These are phyloP conservation scores for Drosophila rufa DNA, from an alignment of 1,140 invertebrate species.

Conservation along the genomic window DNA sequence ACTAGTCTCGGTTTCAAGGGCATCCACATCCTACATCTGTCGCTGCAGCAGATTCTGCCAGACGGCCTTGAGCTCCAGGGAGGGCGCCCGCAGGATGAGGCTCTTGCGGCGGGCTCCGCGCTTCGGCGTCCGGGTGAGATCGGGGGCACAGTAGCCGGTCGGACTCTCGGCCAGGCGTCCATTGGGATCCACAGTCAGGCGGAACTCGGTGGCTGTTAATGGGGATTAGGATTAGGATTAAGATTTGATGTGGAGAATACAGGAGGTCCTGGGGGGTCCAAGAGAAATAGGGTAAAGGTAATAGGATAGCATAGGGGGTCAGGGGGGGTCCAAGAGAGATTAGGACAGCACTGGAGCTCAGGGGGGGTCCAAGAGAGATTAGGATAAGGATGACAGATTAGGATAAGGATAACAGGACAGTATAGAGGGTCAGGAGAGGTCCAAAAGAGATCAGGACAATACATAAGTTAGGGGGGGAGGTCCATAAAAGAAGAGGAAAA, in stretches of 20 bases:
- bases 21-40: conserved; percentile 90
- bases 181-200: conserved; percentile 88
- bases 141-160: conserved; percentile 88
- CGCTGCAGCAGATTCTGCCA: conserved; percentile 95
- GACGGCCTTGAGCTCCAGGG: conserved; percentile 92
- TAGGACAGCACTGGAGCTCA: too few relatives aligned
- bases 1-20: neutral
- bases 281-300: neutral
- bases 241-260: too few relatives aligned
- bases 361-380: too few relatives aligned
- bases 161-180: conserved; percentile 88
- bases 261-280: neutral
- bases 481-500: too few relatives aligned
- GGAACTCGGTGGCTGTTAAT: conserved; percentile 89
- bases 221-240: neutral
- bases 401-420: too few relatives aligned
- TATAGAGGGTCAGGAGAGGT: too few relatives aligned
- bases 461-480: too few relatives aligned
- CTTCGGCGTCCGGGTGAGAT: conserved; percentile 87
- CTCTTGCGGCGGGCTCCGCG: conserved; percentile 88
- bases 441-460: too few relatives aligned
- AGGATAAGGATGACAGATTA: too few relatives aligned
- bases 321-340: too few relatives aligned
- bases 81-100: conserved; percentile 91
- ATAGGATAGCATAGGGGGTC: too few relatives aligned